Conservation (phyloP, 2,888 invertebrate species). For the Stratiomys singularior region DNA sequence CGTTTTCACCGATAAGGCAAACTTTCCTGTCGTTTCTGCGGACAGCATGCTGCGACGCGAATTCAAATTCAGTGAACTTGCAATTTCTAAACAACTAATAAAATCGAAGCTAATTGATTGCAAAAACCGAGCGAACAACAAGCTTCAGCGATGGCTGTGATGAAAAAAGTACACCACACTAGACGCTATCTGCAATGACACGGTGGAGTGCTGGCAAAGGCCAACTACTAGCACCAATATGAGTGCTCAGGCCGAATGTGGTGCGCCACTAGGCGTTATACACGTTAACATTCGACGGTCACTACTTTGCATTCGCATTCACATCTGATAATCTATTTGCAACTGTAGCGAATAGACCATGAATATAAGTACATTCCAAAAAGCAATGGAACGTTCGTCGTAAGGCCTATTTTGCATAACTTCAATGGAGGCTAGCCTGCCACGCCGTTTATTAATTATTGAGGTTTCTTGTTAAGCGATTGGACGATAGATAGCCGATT, state of each 20-base stretch:
- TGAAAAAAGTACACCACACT: slow-evolving; percentile 13
- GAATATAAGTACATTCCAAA: slow-evolving; percentile 41
- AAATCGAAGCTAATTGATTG: slow-evolving; percentile 27
- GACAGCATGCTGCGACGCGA: neutral
- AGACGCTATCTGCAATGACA: slow-evolving; percentile 21
- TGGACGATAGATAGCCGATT: slow-evolving; percentile 41
- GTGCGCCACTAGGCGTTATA: slow-evolving; percentile 11
- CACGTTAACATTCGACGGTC: neutral
- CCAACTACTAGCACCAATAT: slow-evolving; percentile 30
- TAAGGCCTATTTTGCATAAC: slow-evolving; percentile 46
- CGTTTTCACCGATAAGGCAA: neutral
- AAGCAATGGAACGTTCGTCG: slow-evolving; percentile 14
- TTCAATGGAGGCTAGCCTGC: slow-evolving; percentile 47
- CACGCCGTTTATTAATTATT: slow-evolving; percentile 48
- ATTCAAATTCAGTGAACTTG: neutral
- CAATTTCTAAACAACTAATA: neutral
- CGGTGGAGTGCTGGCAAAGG: slow-evolving; percentile 23
- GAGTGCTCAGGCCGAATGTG: slow-evolving; percentile 5
- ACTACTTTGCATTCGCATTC: slow-evolving; percentile 26
- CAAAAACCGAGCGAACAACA: slow-evolving; percentile 1
- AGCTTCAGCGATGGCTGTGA: neutral
- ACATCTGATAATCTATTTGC: slow-evolving; percentile 36
- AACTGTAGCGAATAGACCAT: slow-evolving; percentile 29
- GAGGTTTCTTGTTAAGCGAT: slow-evolving; percentile 46
- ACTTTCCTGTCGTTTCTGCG: neutral